A percentile compares a stretch with the other conserved stretches of the same genome.
phyloP scores from a whole-genome alignment of 2,113 vertebrate genomes.

The Illadopsis cleaveri region DNA sequence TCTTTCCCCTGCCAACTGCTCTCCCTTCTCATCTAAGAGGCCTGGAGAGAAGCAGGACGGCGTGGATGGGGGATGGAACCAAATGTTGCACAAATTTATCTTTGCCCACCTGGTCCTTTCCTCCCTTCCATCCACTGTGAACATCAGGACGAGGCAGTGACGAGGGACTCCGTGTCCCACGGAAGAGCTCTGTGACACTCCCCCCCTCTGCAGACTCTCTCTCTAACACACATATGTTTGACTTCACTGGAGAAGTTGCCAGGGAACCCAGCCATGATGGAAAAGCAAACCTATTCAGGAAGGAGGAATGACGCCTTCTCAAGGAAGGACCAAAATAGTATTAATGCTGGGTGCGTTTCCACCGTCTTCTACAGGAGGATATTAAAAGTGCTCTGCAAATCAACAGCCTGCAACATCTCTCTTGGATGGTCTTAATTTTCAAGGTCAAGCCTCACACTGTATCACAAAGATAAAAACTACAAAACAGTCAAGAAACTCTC shows the following conservation, averaged over 20 bases:
- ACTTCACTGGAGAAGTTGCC: neutral
- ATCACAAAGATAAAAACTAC: neutral
- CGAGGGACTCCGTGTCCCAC: fast-evolving
- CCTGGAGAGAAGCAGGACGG: neutral
- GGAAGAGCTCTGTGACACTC: neutral
- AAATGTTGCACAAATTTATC: neutral
- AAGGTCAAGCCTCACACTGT: neutral
- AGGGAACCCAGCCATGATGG: constrained; percentile 1
- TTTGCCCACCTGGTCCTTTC: neutral
- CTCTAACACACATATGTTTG: neutral
- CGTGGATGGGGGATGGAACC: neutral
- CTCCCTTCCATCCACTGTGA: neutral
- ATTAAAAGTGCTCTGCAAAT: neutral
- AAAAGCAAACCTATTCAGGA: neutral
- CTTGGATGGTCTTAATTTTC: neutral
- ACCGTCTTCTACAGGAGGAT: neutral
- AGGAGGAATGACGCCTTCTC: neutral
- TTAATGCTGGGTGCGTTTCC: neutral
- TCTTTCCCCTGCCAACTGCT: neutral
- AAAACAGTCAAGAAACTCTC: neutral
- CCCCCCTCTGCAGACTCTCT: neutral
- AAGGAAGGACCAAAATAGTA: neutral
- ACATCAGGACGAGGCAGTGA: neutral
- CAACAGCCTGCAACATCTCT: neutral
- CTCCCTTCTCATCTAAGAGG: neutral